Conservation (phyloP, 2,797 vertebrate species). For the Enoplosus armatus region DNA sequence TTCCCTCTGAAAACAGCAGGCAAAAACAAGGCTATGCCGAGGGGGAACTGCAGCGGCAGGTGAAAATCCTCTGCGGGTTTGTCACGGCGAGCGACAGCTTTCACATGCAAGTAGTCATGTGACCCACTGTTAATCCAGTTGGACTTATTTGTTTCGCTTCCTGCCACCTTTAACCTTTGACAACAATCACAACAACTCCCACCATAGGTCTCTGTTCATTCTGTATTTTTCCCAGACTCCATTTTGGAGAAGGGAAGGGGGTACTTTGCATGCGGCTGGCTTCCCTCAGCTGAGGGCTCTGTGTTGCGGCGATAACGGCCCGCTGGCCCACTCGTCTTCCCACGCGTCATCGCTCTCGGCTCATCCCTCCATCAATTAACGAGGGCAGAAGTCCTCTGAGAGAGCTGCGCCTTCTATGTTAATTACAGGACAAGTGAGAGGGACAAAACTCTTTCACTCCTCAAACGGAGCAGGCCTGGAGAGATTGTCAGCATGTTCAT, state of each 20-base stretch:
- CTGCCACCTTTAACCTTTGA: slow-evolving; percentile 41
- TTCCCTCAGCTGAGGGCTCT: slow-evolving; percentile 58
- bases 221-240: slow-evolving; percentile 32
- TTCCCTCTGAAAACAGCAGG: background rate
- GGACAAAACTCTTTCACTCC: slow-evolving; percentile 44
- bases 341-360: slow-evolving; percentile 52
- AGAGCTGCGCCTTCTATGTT: slow-evolving; percentile 68
- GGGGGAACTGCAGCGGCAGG: background rate
- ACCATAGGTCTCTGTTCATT: slow-evolving; percentile 10
- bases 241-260: slow-evolving; percentile 30
- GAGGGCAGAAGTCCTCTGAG: slow-evolving; percentile 59
- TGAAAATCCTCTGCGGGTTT: background rate
- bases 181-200: slow-evolving; percentile 5
- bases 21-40: background rate
- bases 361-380: slow-evolving; percentile 76
- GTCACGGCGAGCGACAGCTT: background rate
- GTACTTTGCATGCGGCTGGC: slow-evolving; percentile 59
- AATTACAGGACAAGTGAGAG: slow-evolving; percentile 72
- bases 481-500: slow-evolving; percentile 21
- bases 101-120: background rate
- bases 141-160: background rate
- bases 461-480: slow-evolving; percentile 43
- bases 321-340: slow-evolving; percentile 61
- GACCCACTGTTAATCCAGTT: background rate
- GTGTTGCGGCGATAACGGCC: slow-evolving; percentile 73